Percentiles rank a stretch among this genome's conserved stretches.
phyloP scores from a whole-genome alignment of 2,888 invertebrate species.

The Pollenia griseotomentosa region DNA sequence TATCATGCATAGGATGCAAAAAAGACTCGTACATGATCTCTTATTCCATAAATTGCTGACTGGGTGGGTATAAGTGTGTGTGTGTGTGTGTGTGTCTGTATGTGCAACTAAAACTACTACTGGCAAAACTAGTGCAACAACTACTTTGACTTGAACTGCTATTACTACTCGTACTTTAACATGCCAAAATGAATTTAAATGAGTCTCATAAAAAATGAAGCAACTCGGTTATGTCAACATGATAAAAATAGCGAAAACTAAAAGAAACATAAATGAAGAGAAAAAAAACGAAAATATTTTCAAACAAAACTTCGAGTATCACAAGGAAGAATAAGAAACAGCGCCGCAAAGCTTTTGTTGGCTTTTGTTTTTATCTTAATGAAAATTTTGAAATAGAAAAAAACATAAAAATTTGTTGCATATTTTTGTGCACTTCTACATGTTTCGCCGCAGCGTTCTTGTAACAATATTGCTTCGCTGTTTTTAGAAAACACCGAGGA shows the following conservation, averaged over 20 bases:
- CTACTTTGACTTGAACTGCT: constrained; percentile 37
- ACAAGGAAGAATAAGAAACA: neutral
- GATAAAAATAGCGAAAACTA: constrained; percentile 31
- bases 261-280: constrained; percentile 4
- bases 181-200: constrained; percentile 63
- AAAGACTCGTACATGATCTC: too few relatives aligned
- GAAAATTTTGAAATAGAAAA: constrained; percentile 9
- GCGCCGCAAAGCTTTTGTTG: constrained; percentile 26
- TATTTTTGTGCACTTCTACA: constrained; percentile 37
- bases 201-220: constrained; percentile 34
- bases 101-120: neutral
- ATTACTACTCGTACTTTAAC: neutral
- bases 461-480: neutral
- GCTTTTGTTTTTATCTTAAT: constrained; percentile 23
- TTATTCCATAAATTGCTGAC: too few relatives aligned
- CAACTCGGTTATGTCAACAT: constrained; percentile 59
- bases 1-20: too few relatives aligned
- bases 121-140: constrained; percentile 8
- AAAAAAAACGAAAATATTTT: neutral
- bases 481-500: neutral
- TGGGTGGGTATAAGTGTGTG: too few relatives aligned
- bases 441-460: neutral
- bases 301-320: neutral
- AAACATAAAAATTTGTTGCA: constrained; percentile 14
- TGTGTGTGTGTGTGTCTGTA: neutral